Evolutionary conservation across 2,113 vertebrate genomes (phyloP), one percentile per base, ranked within the genome.

Genomic region (Triplophysa siluroides): DNA sequence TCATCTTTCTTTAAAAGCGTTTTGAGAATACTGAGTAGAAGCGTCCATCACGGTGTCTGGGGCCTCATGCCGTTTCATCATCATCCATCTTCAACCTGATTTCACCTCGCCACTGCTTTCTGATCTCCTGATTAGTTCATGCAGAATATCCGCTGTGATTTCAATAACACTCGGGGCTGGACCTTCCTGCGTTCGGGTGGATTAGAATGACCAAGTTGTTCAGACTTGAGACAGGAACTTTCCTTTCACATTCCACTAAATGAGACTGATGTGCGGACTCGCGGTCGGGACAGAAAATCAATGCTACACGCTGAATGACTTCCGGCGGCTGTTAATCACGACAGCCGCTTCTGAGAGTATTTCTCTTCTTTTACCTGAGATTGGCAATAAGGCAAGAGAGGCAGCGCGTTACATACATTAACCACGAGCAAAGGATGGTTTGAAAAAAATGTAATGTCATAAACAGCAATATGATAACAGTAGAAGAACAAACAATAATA

Each of bases 251-350:
- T 58, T 64, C 10, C 60, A 47, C 68, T 69, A 65, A 77, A 76
- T 75, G 80, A 81, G 72, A 79, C 50, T 33, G 62, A 60, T 62
- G 78, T 47, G 13, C 2, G 9, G 41, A 61, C 67, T 69, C 52
- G 66, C 61, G 26, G 43, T 81, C 64, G 62, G 38, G 83, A 80
- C 60, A 61, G 66, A 16, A 82, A 73, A 82, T 82, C 80, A 47
- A 68, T 85, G 66, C 43, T 71, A 62, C 66, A 72, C 47, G 26
- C 72, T 80, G 66, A 83, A 80, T 18, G 58, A 8, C 76, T 62
- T 70, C 5, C 61, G 64, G 79, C 64, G 54, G 54, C 43, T 8
- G 14, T 63, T 69, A 75, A 76, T 60, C 78, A 23, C 58, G 23
- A 47, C 18, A 7, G 24, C 3, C 54, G 10, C 68, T 33, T 54